Conservation (phyloP, 2,113 vertebrate species). For the Muntiacus muntjak region DNA sequence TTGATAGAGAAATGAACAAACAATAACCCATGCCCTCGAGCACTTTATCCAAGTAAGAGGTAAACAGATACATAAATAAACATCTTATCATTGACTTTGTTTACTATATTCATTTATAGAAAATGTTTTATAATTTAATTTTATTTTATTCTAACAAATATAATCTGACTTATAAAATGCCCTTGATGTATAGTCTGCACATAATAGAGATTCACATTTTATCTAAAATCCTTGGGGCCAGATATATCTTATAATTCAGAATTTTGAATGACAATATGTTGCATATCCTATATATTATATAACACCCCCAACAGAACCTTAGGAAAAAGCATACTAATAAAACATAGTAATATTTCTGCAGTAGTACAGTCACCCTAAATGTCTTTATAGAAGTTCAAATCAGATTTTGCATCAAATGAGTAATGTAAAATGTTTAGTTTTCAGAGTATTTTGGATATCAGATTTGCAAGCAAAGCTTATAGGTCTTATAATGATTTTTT, state of each 20-base stretch:
- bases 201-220: not conserved
- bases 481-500: not conserved
- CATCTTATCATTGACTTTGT: not conserved
- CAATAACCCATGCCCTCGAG: not conserved
- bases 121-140: not conserved
- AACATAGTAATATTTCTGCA: not conserved
- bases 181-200: not conserved
- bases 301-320: not conserved
- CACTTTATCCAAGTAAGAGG: not conserved
- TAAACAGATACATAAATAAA: not conserved
- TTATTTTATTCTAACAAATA: not conserved
- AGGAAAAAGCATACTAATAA: not conserved
- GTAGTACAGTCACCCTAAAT: not conserved
- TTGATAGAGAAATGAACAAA: not conserved
- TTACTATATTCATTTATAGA: not conserved
- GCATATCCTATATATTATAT: not conserved
- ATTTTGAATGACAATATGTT: not conserved
- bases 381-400: not conserved
- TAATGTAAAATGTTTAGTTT: not conserved
- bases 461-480: not conserved
- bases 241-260: not conserved
- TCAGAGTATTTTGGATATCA: not conserved
- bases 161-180: not conserved
- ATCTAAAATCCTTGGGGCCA: not conserved
- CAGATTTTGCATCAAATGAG: not conserved